phyloP scores from a whole-genome alignment of 2,797 vertebrate species.

The Todus mexicanus region DNA sequence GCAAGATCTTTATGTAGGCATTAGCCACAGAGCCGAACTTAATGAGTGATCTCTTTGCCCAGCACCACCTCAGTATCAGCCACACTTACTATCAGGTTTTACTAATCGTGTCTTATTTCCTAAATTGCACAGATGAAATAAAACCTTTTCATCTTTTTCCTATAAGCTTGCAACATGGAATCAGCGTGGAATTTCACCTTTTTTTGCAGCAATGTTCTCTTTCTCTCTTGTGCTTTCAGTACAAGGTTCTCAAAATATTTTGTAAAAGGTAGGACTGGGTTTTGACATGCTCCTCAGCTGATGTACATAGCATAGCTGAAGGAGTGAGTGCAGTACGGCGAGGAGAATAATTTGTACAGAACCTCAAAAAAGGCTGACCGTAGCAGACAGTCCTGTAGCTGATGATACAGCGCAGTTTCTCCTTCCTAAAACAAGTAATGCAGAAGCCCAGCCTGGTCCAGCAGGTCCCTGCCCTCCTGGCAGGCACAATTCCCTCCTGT shows the following conservation, averaged over 20 bases:
- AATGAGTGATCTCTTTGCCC: background rate
- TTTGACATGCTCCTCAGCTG: fast-evolving
- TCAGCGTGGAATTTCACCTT: background rate
- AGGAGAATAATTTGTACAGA: background rate
- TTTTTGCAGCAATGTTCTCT: background rate
- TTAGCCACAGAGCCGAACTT: background rate
- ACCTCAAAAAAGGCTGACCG: background rate
- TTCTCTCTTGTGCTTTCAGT: background rate
- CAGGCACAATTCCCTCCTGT: background rate
- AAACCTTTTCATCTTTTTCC: background rate
- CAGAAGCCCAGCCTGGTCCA: background rate
- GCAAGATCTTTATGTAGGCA: background rate
- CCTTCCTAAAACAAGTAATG: background rate
- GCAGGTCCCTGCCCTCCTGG: background rate
- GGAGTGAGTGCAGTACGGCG: background rate
- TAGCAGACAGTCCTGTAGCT: background rate
- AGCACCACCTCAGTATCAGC: background rate
- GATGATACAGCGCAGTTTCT: background rate
- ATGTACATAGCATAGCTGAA: background rate
- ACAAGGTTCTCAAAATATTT: background rate
- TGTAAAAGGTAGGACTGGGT: background rate
- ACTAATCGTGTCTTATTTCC: background rate
- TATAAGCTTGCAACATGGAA: background rate
- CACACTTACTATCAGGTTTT: background rate
- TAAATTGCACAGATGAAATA: background rate